phyloP scores from a whole-genome alignment of 1,140 invertebrate species.

The Saccostrea cuccullata region DNA sequence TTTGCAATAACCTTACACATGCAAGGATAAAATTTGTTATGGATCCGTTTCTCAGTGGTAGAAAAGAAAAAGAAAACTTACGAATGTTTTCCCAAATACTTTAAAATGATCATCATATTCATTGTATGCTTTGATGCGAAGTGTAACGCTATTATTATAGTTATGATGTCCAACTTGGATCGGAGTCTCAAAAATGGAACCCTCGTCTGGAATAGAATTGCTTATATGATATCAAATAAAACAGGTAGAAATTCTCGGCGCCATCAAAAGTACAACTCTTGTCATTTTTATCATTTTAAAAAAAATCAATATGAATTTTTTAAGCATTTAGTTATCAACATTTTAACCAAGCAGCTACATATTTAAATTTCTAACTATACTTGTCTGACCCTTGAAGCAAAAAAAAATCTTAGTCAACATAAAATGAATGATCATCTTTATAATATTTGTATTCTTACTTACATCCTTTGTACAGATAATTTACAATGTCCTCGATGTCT shows the following conservation, averaged over 20 bases:
- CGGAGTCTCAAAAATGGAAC: constrained; percentile 22
- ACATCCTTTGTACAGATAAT: constrained; percentile 21
- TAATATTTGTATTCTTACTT: constrained; percentile 6
- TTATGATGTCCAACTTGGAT: constrained; percentile 39
- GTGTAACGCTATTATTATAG: constrained; percentile 28
- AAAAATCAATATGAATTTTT: no score
- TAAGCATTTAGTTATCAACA: no score
- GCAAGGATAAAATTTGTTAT: no score
- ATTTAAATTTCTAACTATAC: not conserved
- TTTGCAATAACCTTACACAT: no score
- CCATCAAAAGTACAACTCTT: no score
- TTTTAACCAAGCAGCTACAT: no score
- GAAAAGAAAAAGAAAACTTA: not conserved
- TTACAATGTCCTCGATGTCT: not conserved
- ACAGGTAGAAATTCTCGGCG: no score
- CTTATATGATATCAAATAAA: no score
- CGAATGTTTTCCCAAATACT: not conserved
- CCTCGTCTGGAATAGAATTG: constrained; percentile 34
- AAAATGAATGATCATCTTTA: no score
- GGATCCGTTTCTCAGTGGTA: no score
- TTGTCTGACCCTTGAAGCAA: not conserved
- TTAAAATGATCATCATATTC: constrained; percentile 34
- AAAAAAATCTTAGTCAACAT: no score
- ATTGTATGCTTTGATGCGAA: constrained; percentile 34
- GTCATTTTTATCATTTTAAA: no score